Evolutionary conservation across 2,797 vertebrate genomes (phyloP).

Genomic region (Rhincodon typus): DNA sequence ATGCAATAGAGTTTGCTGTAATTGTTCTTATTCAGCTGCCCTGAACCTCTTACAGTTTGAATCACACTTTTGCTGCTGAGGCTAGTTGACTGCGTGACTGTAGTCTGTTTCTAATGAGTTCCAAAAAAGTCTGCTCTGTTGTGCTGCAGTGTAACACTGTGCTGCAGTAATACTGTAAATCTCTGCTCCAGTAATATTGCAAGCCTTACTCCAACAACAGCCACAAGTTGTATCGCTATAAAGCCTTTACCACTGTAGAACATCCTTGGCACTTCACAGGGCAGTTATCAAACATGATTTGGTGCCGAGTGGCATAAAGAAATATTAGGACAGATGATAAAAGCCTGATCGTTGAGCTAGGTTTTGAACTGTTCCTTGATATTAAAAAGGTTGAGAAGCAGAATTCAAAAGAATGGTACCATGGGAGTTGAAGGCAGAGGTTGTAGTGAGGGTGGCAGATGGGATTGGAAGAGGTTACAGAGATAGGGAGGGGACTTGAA

Average conservation of each 20-base stretch:
- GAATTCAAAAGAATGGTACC: neutral
- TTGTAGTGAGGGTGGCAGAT: no score
- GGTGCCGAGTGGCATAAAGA: neutral
- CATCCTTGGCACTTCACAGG: neutral
- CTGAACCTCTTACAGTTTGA: neutral
- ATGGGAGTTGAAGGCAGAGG: neutral
- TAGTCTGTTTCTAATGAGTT: neutral
- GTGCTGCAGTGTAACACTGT: neutral
- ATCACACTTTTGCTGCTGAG: neutral
- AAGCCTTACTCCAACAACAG: neutral
- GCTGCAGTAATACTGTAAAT: neutral
- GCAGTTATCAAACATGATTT: neutral
- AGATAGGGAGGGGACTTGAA: neutral
- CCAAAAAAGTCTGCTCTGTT: neutral
- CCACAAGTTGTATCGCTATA: neutral
- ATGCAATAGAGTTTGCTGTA: constrained; percentile 8
- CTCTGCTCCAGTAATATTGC: neutral
- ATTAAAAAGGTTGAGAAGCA: neutral
- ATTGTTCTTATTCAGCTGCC: neutral
- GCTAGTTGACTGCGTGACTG: neutral
- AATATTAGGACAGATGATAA: neutral
- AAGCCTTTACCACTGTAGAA: neutral
- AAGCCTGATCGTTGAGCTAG: neutral
- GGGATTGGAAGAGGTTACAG: neutral
- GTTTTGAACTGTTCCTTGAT: neutral